These are phyloP conservation scores for Eremophila alpestris DNA, from an alignment of 2,797 vertebrate species.

Conservation along the genomic window DNA sequence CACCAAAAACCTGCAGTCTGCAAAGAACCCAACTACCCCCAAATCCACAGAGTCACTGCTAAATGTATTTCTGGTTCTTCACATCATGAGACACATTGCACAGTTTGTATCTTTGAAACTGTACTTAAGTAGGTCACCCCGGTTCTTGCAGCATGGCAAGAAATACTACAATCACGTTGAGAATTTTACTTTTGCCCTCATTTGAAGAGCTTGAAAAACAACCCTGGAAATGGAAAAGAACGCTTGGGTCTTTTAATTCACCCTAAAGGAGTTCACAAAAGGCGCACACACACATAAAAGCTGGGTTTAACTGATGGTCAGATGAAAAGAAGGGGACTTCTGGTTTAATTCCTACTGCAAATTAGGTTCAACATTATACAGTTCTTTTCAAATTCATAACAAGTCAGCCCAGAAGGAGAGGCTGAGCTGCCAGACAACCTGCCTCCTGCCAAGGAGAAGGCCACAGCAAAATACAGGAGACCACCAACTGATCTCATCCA, in stretches of 20 bases:
- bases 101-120: conserved; percentile 25
- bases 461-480: conserved; percentile 37
- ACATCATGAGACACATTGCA: not conserved
- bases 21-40: not conserved
- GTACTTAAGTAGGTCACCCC: conserved; percentile 58
- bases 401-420: conserved; percentile 29
- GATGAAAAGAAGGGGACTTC: not conserved
- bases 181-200: conserved; percentile 55
- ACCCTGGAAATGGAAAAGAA: not conserved
- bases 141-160: conserved; percentile 12
- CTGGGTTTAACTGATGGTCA: not conserved
- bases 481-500: conserved; percentile 57
- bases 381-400: conserved; percentile 9
- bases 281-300: not conserved
- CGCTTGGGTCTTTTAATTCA: not conserved
- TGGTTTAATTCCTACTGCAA: not conserved
- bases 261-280: conserved; percentile 21
- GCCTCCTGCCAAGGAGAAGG: conserved; percentile 49
- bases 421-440: conserved; percentile 35
- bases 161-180: conserved; percentile 36
- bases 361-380: not conserved
- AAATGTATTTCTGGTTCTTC: conserved; percentile 17
- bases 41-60: not conserved
- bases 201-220: conserved; percentile 46
- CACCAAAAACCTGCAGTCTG: not conserved